These are phyloP conservation scores for Coleophora flavipennella DNA, from an alignment of 2,888 invertebrate genomes.

Conservation along the genomic window DNA sequence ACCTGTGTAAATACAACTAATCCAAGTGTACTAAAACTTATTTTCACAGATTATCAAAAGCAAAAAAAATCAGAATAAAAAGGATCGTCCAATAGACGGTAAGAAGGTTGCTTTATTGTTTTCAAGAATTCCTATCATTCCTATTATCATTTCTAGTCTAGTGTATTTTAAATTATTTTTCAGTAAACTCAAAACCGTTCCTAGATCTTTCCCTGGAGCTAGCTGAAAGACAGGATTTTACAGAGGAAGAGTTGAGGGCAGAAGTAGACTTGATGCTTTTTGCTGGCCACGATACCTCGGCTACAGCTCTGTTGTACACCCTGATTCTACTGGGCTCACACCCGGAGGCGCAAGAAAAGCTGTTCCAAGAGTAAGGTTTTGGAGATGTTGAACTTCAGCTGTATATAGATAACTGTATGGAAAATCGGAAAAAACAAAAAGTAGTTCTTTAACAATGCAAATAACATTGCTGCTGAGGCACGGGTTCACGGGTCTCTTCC, in stretches of 20 bases:
- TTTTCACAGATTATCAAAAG: too few species aligned
- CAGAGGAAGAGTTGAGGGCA: slow-evolving; percentile 48
- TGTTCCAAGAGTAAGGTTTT: slow-evolving; percentile 21
- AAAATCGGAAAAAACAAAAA: too few species aligned
- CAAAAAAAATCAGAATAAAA: too few species aligned
- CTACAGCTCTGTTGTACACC: slow-evolving; percentile 25
- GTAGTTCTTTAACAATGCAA: too few species aligned
- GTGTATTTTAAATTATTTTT: slow-evolving; percentile 5
- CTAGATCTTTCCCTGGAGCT: slow-evolving; percentile 52
- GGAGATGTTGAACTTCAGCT: too few species aligned
- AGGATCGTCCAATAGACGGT: too few species aligned
- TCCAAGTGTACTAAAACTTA: too few species aligned
- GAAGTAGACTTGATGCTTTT: slow-evolving; percentile 61
- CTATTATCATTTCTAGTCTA: neutral
- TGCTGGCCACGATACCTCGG: slow-evolving; percentile 46
- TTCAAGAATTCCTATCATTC: neutral
- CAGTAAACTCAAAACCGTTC: slow-evolving; percentile 42
- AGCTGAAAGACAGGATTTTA: slow-evolving; percentile 29
- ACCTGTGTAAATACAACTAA: too few species aligned
- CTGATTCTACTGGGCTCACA: slow-evolving; percentile 32
- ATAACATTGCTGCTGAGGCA: too few species aligned
- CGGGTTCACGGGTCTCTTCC: too few species aligned
- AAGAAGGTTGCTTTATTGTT: too few species aligned
- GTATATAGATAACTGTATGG: too few species aligned
- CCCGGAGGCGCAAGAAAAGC: slow-evolving; percentile 26